Evolutionary conservation across 2,888 invertebrate species (phyloP).

Genomic region (Lasioglossum malachurum): DNA sequence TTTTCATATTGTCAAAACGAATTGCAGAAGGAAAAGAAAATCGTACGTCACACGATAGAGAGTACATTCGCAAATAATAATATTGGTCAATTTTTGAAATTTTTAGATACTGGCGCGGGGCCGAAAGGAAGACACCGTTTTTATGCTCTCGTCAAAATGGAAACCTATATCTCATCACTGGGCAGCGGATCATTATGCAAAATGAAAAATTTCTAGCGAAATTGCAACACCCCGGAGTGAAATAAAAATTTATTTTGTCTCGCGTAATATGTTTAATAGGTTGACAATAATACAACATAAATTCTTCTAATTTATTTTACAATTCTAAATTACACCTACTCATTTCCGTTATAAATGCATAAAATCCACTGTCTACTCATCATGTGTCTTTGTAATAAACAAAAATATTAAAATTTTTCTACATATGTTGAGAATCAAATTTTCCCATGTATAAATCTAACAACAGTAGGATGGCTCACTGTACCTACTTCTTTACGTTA

Average conservation of each 20-base stretch:
- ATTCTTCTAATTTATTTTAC: too few relatives aligned
- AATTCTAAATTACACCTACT: too few relatives aligned
- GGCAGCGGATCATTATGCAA: too few relatives aligned
- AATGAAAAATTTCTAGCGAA: too few relatives aligned
- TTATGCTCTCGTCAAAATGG: background rate
- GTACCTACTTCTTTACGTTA: background rate
- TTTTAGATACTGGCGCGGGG: background rate
- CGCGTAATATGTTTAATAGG: too few relatives aligned
- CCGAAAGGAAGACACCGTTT: background rate
- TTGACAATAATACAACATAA: too few relatives aligned
- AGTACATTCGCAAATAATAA: slow-evolving; percentile 15
- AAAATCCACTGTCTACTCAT: too few relatives aligned
- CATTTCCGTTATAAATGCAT: too few relatives aligned
- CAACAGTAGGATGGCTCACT: background rate
- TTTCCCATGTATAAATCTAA: background rate
- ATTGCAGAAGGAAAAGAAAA: slow-evolving; percentile 11
- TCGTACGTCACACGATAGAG: slow-evolving; percentile 19
- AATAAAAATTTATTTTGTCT: too few relatives aligned
- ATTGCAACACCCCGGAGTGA: too few relatives aligned
- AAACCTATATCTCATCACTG: background rate
- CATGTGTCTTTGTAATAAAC: background rate
- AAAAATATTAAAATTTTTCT: background rate
- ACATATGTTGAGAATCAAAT: background rate
- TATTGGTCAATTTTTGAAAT: slow-evolving; percentile 11
- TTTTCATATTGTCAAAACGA: background rate